Percentiles rank a stretch among this genome's conserved stretches.
phyloP scores from a whole-genome alignment of 2,888 invertebrate genomes.

The Blera fallax region DNA sequence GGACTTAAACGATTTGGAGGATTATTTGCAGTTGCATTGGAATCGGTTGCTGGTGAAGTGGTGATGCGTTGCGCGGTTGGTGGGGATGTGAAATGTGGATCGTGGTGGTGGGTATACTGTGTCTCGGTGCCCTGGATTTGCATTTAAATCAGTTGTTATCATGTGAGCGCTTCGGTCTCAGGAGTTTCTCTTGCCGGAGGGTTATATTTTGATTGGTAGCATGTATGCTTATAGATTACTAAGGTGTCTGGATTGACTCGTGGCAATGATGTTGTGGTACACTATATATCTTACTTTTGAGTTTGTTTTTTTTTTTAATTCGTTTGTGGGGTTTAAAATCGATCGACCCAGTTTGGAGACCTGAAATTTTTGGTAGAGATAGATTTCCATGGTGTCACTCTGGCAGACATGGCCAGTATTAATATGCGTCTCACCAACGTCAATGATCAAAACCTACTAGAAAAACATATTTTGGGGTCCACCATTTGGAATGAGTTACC shows the following conservation, averaged over 20 bases:
- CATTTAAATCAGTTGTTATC: conserved; percentile 60
- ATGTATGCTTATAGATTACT: background rate
- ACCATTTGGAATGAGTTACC: too few species aligned
- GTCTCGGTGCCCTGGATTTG: conserved; percentile 40
- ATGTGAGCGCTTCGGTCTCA: conserved; percentile 6
- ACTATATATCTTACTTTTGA: background rate
- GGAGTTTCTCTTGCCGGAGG: background rate
- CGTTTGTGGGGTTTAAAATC: too few species aligned
- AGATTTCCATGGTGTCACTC: too few species aligned
- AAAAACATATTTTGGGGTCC: too few species aligned
- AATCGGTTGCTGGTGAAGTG: conserved; percentile 50
- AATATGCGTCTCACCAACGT: too few species aligned
- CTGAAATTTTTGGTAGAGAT: too few species aligned
- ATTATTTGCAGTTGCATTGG: conserved; percentile 72
- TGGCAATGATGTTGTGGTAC: background rate
- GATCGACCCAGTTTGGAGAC: too few species aligned
- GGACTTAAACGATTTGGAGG: conserved; percentile 78
- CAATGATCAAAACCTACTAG: too few species aligned
- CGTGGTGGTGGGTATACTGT: background rate
- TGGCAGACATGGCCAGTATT: too few species aligned
- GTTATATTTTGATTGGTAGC: background rate
- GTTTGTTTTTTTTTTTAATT: background rate
- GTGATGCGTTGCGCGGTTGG: conserved; percentile 26
- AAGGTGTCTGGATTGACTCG: background rate
- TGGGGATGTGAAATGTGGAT: background rate